Conservation (phyloP, 2,888 invertebrate species). For the Caenorhabditis sp. region DNA sequence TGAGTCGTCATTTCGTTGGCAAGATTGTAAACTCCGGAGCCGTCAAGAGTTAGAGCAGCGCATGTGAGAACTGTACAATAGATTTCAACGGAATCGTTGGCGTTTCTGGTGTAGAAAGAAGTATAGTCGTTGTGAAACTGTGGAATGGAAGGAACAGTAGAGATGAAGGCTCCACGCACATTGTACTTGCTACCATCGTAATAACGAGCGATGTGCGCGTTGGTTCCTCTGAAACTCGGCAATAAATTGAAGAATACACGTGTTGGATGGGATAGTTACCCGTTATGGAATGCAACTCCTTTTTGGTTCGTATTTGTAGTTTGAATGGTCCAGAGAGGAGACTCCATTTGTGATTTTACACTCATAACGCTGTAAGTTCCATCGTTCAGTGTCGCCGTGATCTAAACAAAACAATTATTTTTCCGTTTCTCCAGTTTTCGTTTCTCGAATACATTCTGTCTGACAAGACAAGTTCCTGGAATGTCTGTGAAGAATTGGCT, state of each 20-base stretch:
- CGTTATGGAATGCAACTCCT: conserved; percentile 50
- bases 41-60: conserved; percentile 33
- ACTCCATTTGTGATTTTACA: conserved; percentile 49
- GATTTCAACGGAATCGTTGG: conserved; percentile 53
- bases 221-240: conserved; percentile 49
- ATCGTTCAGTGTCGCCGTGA: conserved; percentile 42
- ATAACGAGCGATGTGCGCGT: conserved; percentile 58
- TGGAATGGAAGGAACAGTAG: conserved; percentile 56
- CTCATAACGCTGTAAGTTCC: conserved; percentile 10
- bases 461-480: conserved; percentile 45
- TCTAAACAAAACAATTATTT: conserved; percentile 18
- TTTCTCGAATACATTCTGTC: conserved; percentile 36
- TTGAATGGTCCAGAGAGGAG: conserved; percentile 38
- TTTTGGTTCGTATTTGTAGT: conserved; percentile 26
- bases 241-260: neutral
- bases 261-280: conserved; percentile 11
- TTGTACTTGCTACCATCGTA: conserved; percentile 42
- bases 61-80: conserved; percentile 39
- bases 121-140: conserved; percentile 50
- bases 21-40: neutral
- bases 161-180: conserved; percentile 57
- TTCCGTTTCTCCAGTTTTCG: neutral
- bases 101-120: conserved; percentile 59
- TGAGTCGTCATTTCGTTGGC: conserved; percentile 12
- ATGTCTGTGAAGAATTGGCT: conserved; percentile 58